Base-by-base conservation (phyloP, 2,888 invertebrate species). In the Drosophila anceps region DNA sequence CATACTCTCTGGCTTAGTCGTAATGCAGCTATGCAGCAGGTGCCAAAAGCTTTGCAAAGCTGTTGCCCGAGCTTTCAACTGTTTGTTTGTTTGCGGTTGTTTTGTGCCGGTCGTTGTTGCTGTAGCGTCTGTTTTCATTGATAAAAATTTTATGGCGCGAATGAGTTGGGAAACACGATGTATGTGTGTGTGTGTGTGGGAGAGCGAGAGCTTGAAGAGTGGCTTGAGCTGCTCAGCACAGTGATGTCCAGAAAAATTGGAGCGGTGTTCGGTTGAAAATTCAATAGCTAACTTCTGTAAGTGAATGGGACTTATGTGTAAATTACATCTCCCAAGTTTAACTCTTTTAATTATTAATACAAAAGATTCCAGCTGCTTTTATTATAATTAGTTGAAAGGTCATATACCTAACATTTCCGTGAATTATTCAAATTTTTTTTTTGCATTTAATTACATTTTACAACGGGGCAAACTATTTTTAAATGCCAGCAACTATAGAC, bases 81-180 rank as follows among this genome's bases (percentile, higher is more conserved):
- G 57, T 75, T 69, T 69, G 73, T 80, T 84, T 77, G 79, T 64
- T 79, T 70, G 79, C 85, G 74, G 87, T 71, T 68, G 43, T 72
- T 69, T 81, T 68, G 64, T 77, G 89, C 86, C 86, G 86, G 86
- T 87, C 64, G 73, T 80, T 87, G 81, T 79, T 80, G 78, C 67
- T 69, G 60, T 60, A 43, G 48, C 50, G 69, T 74, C 62, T 72
- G 78, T 76, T 78, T 86, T 87, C 89, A 87, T 87, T 87, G 85
- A 89, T 87, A 76, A 84, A 86, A 86, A 87, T 69, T 35, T 60
- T 54, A 50, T 69, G 66, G 68, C 72, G 61, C 67, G 65, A 62
- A 54, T 62, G 64, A 69, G 66, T 46, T 13, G 6, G 35, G 39
- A 44, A 37, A 39, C 54, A 43, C 37, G 41, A 43, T 12, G 13